Evolutionary conservation across 1,140 invertebrate genomes (phyloP).

Genomic region (Apis dorsata): DNA sequence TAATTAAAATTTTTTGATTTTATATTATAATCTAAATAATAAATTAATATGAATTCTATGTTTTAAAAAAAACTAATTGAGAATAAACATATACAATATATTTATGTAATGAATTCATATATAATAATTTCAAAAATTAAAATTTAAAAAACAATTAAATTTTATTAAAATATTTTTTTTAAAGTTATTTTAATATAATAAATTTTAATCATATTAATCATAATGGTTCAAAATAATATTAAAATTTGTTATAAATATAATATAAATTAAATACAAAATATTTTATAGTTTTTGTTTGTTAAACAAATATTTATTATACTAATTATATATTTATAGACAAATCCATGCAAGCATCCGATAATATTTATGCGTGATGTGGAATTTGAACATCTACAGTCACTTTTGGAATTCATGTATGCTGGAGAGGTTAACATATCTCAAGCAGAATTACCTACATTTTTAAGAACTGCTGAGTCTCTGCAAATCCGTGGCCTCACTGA

Average conservation of each 20-base stretch:
- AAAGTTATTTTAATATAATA: no score
- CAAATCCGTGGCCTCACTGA: slow-evolving; percentile 93
- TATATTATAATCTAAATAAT: neutral
- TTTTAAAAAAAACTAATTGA: neutral
- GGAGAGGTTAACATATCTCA: slow-evolving; percentile 95
- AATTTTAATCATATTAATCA: no score
- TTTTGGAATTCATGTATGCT: slow-evolving; percentile 92
- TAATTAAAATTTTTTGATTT: neutral
- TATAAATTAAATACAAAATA: neutral
- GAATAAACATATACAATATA: neutral
- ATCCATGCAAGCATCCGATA: slow-evolving; percentile 92
- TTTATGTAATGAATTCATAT: neutral
- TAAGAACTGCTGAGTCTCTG: slow-evolving; percentile 92
- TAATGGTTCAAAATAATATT: no score
- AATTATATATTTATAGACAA: slow-evolving; percentile 82
- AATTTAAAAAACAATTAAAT: neutral
- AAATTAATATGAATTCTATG: neutral
- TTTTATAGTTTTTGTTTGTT: no score
- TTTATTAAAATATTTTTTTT: neutral
- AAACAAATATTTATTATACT: no score
- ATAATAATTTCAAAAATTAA: no score
- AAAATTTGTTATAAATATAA: neutral
- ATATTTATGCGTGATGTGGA: slow-evolving; percentile 91
- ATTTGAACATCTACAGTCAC: slow-evolving; percentile 87
- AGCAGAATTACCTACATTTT: slow-evolving; percentile 91